Percentiles rank a stretch among this genome's conserved stretches.
phyloP scores from a whole-genome alignment of 2,797 vertebrate species.

The Fundulus diaphanus region DNA sequence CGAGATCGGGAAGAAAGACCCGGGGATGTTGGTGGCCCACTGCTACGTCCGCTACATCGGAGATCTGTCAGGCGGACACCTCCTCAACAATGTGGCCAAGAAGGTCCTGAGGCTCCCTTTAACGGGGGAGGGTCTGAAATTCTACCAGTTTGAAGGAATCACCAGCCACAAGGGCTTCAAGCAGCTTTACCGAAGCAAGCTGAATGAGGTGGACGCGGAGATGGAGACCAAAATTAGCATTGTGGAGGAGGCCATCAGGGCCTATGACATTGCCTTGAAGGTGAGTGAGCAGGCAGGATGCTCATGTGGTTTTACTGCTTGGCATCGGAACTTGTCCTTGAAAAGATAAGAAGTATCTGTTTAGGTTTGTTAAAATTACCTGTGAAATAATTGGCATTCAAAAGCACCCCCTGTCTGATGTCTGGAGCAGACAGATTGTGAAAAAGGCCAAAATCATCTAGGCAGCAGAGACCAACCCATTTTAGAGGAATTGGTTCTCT shows the following conservation, averaged over 20 bases:
- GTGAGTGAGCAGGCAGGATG: slow-evolving; percentile 61
- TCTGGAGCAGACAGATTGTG: too few species aligned
- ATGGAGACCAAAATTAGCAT: slow-evolving; percentile 81
- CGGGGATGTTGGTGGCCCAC: slow-evolving; percentile 85
- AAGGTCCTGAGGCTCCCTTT: slow-evolving; percentile 87
- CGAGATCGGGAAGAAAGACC: slow-evolving; percentile 79
- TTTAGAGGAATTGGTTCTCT: too few species aligned
- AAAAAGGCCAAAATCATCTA: too few species aligned
- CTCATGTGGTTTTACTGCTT: too few species aligned
- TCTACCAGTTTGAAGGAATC: slow-evolving; percentile 88
- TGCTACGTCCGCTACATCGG: slow-evolving; percentile 91
- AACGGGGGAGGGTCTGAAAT: slow-evolving; percentile 87
- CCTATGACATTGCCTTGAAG: slow-evolving; percentile 90
- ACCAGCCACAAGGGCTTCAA: slow-evolving; percentile 89
- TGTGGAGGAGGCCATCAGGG: slow-evolving; percentile 87
- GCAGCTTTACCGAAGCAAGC: slow-evolving; percentile 89
- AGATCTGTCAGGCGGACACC: slow-evolving; percentile 91
- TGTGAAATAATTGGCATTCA: too few species aligned
- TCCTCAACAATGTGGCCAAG: slow-evolving; percentile 87
- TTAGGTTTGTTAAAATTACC: too few species aligned
- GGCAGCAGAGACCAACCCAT: too few species aligned
- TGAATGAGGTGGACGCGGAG: slow-evolving; percentile 89
- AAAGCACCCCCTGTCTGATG: too few species aligned
- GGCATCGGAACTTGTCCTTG: too few species aligned
- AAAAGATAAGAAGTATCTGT: too few species aligned